phyloP scores from a whole-genome alignment of 2,797 vertebrate species.

The Onychomys arenicola region DNA sequence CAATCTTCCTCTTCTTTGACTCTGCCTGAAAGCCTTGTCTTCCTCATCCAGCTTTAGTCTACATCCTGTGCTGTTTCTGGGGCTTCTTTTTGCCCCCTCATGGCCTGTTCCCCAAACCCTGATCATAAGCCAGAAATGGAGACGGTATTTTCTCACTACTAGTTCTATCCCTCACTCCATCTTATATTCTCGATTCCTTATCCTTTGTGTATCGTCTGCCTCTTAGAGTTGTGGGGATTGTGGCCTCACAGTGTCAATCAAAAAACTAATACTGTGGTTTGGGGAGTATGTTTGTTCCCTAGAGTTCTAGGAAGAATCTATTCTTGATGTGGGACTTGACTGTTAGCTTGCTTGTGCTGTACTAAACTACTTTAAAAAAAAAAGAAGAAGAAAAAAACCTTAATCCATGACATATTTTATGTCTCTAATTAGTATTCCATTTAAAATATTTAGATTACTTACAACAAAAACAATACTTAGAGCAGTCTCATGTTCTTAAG shows the following conservation, averaged over 20 bases:
- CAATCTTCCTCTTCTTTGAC: neutral
- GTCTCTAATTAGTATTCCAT: neutral
- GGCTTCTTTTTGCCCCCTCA: neutral
- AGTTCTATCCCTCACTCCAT: neutral
- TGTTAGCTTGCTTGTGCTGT: conserved; percentile 4
- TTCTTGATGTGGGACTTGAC: neutral
- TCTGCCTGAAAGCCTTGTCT: neutral
- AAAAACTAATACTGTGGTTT: neutral
- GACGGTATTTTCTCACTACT: neutral
- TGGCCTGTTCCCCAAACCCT: neutral
- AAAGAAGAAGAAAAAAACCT: neutral
- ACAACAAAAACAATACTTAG: neutral
- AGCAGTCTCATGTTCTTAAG: neutral
- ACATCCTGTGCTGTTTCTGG: neutral
- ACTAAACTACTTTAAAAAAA: neutral
- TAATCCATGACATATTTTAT: conserved; percentile 33
- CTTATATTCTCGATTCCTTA: neutral
- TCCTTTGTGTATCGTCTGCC: neutral
- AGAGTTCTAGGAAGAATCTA: conserved; percentile 12
- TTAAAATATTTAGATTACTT: conserved; percentile 43
- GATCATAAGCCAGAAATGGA: neutral
- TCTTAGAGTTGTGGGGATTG: neutral
- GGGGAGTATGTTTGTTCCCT: neutral
- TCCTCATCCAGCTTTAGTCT: neutral
- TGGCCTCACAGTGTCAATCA: neutral